A percentile compares a stretch with the other conserved stretches of the same genome.
Evolutionary conservation across 2,113 vertebrate species (phyloP).

Genomic region (Macaca mulatta): DNA sequence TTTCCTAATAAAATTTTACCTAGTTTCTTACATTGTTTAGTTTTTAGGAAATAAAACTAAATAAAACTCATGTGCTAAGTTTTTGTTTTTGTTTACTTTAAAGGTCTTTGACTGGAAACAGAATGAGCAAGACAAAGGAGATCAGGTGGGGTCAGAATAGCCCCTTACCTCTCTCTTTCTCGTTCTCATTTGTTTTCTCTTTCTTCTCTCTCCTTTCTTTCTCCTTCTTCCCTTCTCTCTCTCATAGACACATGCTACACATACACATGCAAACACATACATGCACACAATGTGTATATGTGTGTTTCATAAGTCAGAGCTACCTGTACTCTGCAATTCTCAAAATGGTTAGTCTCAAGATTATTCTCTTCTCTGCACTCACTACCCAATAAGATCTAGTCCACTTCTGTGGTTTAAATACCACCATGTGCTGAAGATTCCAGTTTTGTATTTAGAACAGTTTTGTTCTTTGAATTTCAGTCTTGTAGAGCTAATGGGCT

Average conservation of each 20-base stretch:
- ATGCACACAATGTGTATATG: background rate
- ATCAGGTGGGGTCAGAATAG: too few species aligned
- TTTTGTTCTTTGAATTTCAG: background rate
- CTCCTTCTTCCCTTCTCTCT: background rate
- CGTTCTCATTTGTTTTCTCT: background rate
- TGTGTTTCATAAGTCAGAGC: too few species aligned
- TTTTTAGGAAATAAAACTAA: background rate
- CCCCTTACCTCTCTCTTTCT: background rate
- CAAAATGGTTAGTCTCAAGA: background rate
- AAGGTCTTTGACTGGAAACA: background rate
- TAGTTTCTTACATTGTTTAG: background rate
- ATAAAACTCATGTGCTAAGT: background rate
- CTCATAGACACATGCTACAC: background rate
- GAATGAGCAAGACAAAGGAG: too few species aligned
- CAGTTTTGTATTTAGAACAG: background rate
- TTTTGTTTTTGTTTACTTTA: background rate
- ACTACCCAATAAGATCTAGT: too few species aligned
- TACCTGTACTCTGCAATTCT: background rate
- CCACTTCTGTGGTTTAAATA: background rate
- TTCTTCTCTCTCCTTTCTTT: background rate
- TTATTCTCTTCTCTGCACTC: background rate
- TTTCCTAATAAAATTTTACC: background rate
- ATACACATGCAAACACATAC: background rate
- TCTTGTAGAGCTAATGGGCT: background rate
- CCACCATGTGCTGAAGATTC: background rate